phyloP scores from a whole-genome alignment of 2,797 vertebrate genomes.

The Pseudomugil gertrudae region DNA sequence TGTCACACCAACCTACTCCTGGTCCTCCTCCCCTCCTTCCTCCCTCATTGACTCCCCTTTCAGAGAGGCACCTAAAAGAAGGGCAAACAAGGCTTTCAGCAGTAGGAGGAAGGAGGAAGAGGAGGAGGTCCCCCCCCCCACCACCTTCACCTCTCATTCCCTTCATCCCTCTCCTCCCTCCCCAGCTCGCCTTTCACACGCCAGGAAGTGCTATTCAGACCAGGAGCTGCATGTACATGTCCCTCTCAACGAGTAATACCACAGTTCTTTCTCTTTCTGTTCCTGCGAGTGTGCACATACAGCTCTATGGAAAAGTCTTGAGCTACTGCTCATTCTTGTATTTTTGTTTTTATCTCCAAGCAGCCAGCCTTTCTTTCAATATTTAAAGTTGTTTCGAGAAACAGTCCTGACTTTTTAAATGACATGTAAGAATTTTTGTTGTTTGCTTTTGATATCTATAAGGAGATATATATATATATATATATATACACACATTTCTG shows the following conservation, averaged over 20 bases:
- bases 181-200: slow-evolving; percentile 76
- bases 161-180: slow-evolving; percentile 54
- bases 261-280: slow-evolving; percentile 55
- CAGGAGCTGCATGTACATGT: slow-evolving; percentile 82
- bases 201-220: slow-evolving; percentile 81
- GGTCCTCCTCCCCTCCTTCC: slow-evolving; percentile 6
- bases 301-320: neutral
- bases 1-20: slow-evolving; percentile 50
- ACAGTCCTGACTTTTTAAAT: neutral
- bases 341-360: neutral
- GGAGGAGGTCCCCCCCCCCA: slow-evolving; percentile 30
- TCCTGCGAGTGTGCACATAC: slow-evolving; percentile 7
- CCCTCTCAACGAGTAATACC: slow-evolving; percentile 61
- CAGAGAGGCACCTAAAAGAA: slow-evolving; percentile 81
- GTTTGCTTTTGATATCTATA: neutral
- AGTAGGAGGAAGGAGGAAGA: slow-evolving; percentile 56
- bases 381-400: neutral
- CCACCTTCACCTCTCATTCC: slow-evolving; percentile 50
- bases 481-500: too few relatives aligned
- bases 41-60: slow-evolving; percentile 70
- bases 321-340: neutral
- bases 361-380: neutral
- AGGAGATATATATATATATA: too few relatives aligned
- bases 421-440: neutral
- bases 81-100: slow-evolving; percentile 81